Evolutionary conservation across 2,797 vertebrate genomes (phyloP).

Genomic region (Australoheros facetus): DNA sequence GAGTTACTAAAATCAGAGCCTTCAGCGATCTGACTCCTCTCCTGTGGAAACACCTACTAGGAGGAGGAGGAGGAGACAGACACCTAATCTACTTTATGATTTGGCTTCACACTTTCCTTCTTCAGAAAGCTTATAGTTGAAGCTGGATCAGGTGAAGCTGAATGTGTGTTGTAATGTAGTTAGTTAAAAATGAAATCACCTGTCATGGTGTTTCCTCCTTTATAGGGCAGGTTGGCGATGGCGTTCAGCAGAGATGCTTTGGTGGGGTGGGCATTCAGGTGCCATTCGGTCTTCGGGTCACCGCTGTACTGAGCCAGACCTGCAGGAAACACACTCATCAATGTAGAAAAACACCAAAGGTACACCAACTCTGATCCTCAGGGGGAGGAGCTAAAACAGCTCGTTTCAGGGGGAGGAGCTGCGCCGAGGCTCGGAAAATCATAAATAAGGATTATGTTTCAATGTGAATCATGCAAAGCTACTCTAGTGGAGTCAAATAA

Average conservation of each 20-base stretch:
- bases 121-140: neutral
- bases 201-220: slow-evolving; percentile 97
- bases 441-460: too few relatives aligned
- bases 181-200: slow-evolving; percentile 72
- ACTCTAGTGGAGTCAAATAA: neutral
- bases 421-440: too few relatives aligned
- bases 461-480: neutral
- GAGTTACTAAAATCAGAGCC: too few relatives aligned
- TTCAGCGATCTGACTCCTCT: too few relatives aligned
- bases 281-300: slow-evolving; percentile 96
- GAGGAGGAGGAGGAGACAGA: too few relatives aligned
- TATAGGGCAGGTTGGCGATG: slow-evolving; percentile 90
- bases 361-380: neutral
- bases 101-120: too few relatives aligned
- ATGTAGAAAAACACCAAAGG: neutral
- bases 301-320: slow-evolving; percentile 96
- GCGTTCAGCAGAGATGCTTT: slow-evolving; percentile 86
- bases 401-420: neutral
- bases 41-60: too few relatives aligned
- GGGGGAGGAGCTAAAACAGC: neutral
- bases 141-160: neutral
- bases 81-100: too few relatives aligned
- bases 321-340: slow-evolving; percentile 45
- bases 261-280: slow-evolving; percentile 88
- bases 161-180: neutral